phyloP scores from a whole-genome alignment of 2,113 vertebrate species.

The Chiloscyllium plagiosum region DNA sequence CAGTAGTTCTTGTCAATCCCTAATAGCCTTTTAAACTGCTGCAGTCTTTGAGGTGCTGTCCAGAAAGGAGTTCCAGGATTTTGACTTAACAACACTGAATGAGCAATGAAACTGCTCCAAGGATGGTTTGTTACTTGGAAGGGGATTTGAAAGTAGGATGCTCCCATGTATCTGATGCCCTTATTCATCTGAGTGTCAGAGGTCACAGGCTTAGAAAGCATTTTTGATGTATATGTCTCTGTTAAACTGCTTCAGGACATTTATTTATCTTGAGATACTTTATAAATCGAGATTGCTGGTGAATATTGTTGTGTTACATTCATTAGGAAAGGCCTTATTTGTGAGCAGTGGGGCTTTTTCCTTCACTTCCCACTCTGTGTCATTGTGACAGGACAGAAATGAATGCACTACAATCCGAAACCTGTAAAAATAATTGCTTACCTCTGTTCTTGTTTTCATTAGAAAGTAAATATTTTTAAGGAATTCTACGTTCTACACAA shows the following conservation, averaged over 20 bases:
- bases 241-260: neutral
- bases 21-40: neutral
- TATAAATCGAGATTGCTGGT: neutral
- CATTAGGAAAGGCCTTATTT: neutral
- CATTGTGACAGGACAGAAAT: neutral
- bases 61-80: neutral
- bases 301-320: neutral
- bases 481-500: slow-evolving; percentile 16
- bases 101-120: neutral
- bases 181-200: neutral
- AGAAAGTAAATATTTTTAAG: slow-evolving; percentile 1
- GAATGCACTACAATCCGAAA: neutral
- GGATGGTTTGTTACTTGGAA: neutral
- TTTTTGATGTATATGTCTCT: neutral
- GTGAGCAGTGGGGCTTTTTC: neutral
- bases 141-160: neutral
- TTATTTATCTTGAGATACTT: neutral
- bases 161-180: neutral
- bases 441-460: neutral
- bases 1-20: neutral
- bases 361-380: neutral
- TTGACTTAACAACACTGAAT: no score
- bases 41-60: neutral
- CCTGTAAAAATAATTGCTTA: neutral
- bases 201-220: neutral